Base-by-base conservation (phyloP, 2,888 invertebrate species). In the Unio delphinus region DNA sequence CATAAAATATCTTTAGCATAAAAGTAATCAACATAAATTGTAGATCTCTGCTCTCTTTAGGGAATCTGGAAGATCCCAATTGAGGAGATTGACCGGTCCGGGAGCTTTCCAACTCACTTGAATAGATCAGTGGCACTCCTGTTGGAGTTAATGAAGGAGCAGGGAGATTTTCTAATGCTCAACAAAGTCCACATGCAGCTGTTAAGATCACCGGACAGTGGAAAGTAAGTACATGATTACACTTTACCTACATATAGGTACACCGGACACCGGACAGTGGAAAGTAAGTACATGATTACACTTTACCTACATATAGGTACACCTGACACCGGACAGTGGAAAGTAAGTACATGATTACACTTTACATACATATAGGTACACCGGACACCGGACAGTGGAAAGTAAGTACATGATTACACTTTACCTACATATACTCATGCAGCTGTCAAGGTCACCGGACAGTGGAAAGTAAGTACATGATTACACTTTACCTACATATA, bases 51-150 rank as follows among this genome's bases (percentile, higher is more conserved):
- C 23, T 63, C 18, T 61, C 62, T 86, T 55, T 79, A 94, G 94
- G 95, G 96, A 64, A 94, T 98, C 69, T 98, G 97, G 97, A 93
- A 96, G 80, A 96, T 96, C 87, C 97, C 96, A 0, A 93, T 94
- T 3, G 93, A 93, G 71, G 98, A 98, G 91, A 95, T 98, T 60
- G 97, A 98, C 87, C 92, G 98, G 73, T 94, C 96, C 0, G 98
- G 98, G 4, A 95, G 96, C 77, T 95, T 98, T 87, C 94, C 96
- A 0, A 94, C 95, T 56, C 97, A 98, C 87, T 95, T 98, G 94
- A 95, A 94, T 76, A 93, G 95, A 71, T 95, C 95, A 78, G 93
- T 96, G 3, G 92, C 94, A 30, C 92, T 97, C 55, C 92, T 96
- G 8, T 92, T 97, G 91, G 94, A 96, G 88, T 93, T 97, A 72